Percentiles rank a stretch among this genome's conserved stretches.
Evolutionary conservation across 2,888 invertebrate genomes (phyloP).

Genomic region (Gibbula magus): DNA sequence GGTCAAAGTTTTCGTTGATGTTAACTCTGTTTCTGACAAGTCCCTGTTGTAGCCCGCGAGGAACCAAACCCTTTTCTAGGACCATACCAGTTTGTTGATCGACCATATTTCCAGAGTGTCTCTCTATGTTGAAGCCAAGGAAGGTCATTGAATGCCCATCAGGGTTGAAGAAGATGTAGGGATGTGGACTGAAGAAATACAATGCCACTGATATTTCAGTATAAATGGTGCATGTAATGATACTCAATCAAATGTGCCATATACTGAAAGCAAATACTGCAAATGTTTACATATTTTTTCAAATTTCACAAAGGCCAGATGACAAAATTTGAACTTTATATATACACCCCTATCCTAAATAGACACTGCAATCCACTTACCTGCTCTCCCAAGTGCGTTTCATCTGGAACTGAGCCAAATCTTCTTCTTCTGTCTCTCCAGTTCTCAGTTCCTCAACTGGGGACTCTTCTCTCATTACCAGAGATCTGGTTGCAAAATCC

Average conservation of each 20-base stretch:
- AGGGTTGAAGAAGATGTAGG: slow-evolving; percentile 72
- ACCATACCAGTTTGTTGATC: slow-evolving; percentile 58
- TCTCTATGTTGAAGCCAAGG: slow-evolving; percentile 68
- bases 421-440: slow-evolving; percentile 36
- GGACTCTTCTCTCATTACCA: slow-evolving; percentile 63
- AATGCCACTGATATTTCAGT: no score
- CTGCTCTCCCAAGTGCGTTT: slow-evolving; percentile 64
- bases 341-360: no score
- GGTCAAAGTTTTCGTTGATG: slow-evolving; percentile 42
- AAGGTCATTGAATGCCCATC: slow-evolving; percentile 67
- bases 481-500: slow-evolving; percentile 66
- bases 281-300: no score
- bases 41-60: slow-evolving; percentile 54
- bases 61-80: slow-evolving; percentile 58
- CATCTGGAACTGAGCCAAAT: slow-evolving; percentile 53
- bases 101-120: slow-evolving; percentile 57
- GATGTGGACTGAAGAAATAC: slow-evolving; percentile 64
- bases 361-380: slow-evolving; percentile 31
- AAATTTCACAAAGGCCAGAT: neutral
- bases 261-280: neutral
- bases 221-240: neutral
- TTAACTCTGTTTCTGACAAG: slow-evolving; percentile 60
- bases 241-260: neutral
- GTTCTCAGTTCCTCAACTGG: slow-evolving; percentile 30
- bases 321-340: neutral